phyloP scores from a whole-genome alignment of 1,140 invertebrate species.

The Drosophila hydei region DNA sequence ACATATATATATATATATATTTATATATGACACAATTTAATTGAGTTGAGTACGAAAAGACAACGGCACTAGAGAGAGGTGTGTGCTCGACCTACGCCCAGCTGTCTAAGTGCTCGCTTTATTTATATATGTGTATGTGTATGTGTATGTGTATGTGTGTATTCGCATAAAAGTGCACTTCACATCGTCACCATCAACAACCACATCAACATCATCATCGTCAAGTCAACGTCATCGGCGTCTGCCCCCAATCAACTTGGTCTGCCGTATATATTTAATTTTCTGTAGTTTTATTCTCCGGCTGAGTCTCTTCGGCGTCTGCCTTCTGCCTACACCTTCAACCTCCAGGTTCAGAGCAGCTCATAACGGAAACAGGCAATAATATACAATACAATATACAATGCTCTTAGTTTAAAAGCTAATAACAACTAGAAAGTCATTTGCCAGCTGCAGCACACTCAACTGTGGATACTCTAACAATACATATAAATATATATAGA shows the following conservation, averaged over 20 bases:
- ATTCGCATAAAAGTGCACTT: constrained; percentile 23
- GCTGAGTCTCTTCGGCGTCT: constrained; percentile 1
- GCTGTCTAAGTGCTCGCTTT: constrained; percentile 25
- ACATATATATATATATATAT: not conserved
- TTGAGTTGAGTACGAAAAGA: constrained; percentile 28
- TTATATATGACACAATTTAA: constrained; percentile 48
- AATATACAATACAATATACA: constrained; percentile 8
- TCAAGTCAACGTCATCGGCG: constrained; percentile 10
- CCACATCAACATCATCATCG: constrained; percentile 7
- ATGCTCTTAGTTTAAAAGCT: constrained; percentile 17
- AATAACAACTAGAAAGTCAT: constrained; percentile 7
- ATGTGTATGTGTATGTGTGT: not conserved
- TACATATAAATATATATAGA: not conserved
- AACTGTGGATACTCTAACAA: constrained; percentile 1
- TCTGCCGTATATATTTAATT: constrained; percentile 37
- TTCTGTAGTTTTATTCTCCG: constrained; percentile 25
- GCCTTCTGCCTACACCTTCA: constrained; percentile 34
- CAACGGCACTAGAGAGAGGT: constrained; percentile 28
- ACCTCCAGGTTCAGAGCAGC: constrained; percentile 22
- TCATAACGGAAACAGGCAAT: constrained; percentile 45
- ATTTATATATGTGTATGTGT: constrained; percentile 3
- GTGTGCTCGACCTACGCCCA: constrained; percentile 36
- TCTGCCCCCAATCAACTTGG: constrained; percentile 39
- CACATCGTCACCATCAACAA: constrained; percentile 13
- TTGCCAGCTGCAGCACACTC: not conserved